Evolutionary conservation across 1,140 invertebrate species (phyloP).

Genomic region (Tachypleus tridentatus): DNA sequence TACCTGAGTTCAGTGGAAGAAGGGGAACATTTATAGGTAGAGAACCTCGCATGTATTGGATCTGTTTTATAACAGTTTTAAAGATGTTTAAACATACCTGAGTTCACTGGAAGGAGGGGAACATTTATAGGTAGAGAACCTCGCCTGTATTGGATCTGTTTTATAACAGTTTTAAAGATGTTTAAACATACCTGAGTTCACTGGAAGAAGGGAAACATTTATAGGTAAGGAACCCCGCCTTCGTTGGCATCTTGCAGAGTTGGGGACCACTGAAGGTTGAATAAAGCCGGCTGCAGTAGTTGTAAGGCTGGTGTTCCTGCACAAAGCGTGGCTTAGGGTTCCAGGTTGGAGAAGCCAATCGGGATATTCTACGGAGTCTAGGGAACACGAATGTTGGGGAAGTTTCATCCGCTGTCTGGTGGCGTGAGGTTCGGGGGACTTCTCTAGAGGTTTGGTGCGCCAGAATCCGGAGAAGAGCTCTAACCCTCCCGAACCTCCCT

Average conservation of each 20-base stretch:
- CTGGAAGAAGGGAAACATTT: too few relatives aligned
- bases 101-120: too few relatives aligned
- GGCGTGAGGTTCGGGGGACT: background rate
- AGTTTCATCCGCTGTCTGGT: background rate
- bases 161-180: too few relatives aligned
- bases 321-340: too few relatives aligned
- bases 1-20: too few relatives aligned
- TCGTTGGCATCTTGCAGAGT: conserved; percentile 8
- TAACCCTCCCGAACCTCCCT: conserved; percentile 17
- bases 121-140: too few relatives aligned
- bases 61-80: too few relatives aligned
- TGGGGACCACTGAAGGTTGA: background rate
- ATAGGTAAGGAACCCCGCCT: conserved; percentile 17
- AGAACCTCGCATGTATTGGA: conserved; percentile 19
- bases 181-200: too few relatives aligned
- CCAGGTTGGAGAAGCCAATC: too few relatives aligned
- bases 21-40: conserved; percentile 1
- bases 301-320: background rate
- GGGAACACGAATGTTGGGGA: background rate
- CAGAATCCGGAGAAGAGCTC: conserved; percentile 21
- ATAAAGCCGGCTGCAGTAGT: conserved; percentile 1
- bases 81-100: too few relatives aligned
- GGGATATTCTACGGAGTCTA: too few relatives aligned
- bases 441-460: conserved; percentile 3
- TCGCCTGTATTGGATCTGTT: too few relatives aligned